Percentiles rank a stretch among this genome's conserved stretches.
Conservation (phyloP, 2,113 vertebrate species). For the Lucifuga dentata region DNA sequence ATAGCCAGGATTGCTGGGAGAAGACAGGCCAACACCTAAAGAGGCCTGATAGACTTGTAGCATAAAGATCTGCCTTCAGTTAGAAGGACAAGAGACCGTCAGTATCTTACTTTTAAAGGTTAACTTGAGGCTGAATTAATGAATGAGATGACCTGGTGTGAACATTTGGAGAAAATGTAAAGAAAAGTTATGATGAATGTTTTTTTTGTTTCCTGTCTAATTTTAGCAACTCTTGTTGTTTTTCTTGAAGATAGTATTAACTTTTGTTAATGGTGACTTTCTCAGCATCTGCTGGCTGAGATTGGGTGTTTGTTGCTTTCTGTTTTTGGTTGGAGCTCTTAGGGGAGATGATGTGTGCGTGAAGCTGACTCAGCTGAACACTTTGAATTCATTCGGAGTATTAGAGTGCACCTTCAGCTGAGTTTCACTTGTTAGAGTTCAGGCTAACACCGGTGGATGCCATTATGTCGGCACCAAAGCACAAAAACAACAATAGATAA, state of each 20-base stretch:
- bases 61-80: constrained; percentile 13
- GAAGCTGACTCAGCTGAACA: constrained; percentile 49
- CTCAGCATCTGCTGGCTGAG: too few relatives aligned
- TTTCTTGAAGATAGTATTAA: background rate
- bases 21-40: constrained; percentile 14
- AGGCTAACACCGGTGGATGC: constrained; percentile 8
- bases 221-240: background rate
- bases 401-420: constrained; percentile 37
- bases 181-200: too few relatives aligned
- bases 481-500: constrained; percentile 43
- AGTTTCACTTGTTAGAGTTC: constrained; percentile 35
- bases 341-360: constrained; percentile 1
- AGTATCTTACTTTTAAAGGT: background rate
- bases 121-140: background rate
- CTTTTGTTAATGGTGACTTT: background rate
- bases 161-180: too few relatives aligned
- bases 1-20: constrained; percentile 20
- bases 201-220: background rate
- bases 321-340: constrained; percentile 19
- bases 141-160: background rate
- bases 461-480: constrained; percentile 10
- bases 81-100: background rate
- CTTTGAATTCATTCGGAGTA: constrained; percentile 20
- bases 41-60: constrained; percentile 21
- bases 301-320: constrained; percentile 21